These are phyloP conservation scores for Macroglossus sobrinus DNA, from an alignment of 2,113 vertebrate genomes.

Conservation along the genomic window DNA sequence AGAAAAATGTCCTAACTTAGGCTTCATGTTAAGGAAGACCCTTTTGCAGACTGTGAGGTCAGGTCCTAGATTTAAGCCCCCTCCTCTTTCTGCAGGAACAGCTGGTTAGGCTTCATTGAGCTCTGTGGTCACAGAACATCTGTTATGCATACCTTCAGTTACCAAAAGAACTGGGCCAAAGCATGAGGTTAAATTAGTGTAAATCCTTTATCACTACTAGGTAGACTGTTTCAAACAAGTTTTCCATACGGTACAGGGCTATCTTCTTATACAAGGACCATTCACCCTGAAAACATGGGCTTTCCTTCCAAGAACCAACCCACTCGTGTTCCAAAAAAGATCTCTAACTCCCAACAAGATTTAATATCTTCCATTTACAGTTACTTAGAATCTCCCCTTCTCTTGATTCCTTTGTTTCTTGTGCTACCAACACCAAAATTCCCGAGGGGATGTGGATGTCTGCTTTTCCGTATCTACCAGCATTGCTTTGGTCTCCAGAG, in stretches of 20 bases:
- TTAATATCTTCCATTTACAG: neutral
- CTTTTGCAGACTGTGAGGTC: neutral
- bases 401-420: neutral
- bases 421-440: neutral
- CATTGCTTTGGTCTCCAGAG: neutral
- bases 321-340: neutral
- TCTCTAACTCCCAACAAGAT: neutral
- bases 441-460: neutral
- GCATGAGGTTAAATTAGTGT: neutral
- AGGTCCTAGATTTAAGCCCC: neutral
- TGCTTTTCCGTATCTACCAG: neutral
- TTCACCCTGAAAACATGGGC: neutral
- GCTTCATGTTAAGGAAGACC: neutral
- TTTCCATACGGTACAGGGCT: neutral
- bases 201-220: neutral
- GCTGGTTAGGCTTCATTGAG: neutral
- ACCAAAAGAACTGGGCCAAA: neutral
- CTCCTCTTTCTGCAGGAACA: neutral
- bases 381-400: constrained; percentile 5
- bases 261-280: neutral
- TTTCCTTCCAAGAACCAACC: neutral
- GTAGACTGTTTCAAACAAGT: neutral
- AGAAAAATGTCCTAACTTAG: neutral
- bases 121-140: neutral
- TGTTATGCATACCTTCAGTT: neutral